Evolutionary conservation across 2,113 vertebrate genomes (phyloP).

Genomic region (Corapipo altera): DNA sequence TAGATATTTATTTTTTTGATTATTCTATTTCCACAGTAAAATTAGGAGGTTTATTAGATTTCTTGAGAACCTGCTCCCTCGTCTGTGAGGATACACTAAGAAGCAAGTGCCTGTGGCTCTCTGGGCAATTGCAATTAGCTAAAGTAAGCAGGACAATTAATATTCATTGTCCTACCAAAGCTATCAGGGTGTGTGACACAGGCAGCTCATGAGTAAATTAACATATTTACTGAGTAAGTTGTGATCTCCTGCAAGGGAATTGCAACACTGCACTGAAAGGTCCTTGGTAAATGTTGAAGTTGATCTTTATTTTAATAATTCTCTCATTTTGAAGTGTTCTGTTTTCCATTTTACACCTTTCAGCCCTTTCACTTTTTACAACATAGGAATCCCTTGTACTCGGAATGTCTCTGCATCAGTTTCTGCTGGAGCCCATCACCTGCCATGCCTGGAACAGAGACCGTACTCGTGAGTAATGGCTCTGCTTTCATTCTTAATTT

Average conservation of each 20-base stretch:
- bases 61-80: not conserved
- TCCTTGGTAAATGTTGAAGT: not conserved
- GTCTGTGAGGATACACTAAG: not conserved
- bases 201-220: not conserved
- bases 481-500: not conserved
- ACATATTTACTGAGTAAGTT: not conserved
- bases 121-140: not conserved
- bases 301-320: not conserved
- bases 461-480: constrained; percentile 85
- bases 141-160: not conserved
- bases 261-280: not conserved
- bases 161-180: not conserved
- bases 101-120: not conserved
- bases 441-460: constrained; percentile 99
- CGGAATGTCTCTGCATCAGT: constrained; percentile 97
- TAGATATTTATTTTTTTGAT: not conserved
- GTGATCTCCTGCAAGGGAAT: not conserved
- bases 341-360: constrained; percentile 39
- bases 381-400: constrained; percentile 52
- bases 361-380: constrained; percentile 57
- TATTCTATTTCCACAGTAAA: not conserved
- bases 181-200: not conserved
- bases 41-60: not conserved
- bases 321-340: not conserved
- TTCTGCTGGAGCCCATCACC: constrained; percentile 97